phyloP scores from a whole-genome alignment of 1,140 invertebrate species.

The Hylyphantes graminicola region DNA sequence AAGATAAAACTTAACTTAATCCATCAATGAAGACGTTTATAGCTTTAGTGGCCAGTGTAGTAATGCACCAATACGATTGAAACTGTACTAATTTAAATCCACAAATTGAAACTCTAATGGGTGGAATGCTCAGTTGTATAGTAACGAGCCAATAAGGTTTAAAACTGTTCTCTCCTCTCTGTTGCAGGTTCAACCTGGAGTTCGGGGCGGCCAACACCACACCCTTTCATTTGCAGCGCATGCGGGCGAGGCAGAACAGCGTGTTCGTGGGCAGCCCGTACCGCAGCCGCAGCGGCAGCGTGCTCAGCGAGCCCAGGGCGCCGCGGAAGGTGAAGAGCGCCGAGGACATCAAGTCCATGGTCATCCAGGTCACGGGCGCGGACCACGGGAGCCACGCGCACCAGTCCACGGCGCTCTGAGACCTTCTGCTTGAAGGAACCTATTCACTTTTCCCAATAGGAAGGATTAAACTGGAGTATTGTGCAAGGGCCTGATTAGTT shows the following conservation, averaged over 20 bases:
- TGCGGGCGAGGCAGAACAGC: constrained; percentile 75
- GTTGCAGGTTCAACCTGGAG: constrained; percentile 19
- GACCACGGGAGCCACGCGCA: too few relatives aligned
- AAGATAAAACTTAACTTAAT: too few relatives aligned
- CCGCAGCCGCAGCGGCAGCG: constrained; percentile 53
- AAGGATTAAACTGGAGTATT: background rate
- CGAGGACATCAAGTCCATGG: constrained; percentile 81
- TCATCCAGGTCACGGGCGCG: constrained; percentile 65
- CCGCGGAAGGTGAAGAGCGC: constrained; percentile 83
- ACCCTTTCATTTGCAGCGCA: constrained; percentile 18
- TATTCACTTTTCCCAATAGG: background rate
- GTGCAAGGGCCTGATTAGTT: background rate
- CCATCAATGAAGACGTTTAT: too few relatives aligned
- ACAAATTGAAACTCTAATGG: too few relatives aligned
- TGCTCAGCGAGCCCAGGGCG: constrained; percentile 57
- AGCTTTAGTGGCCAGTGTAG: too few relatives aligned
- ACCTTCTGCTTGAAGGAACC: background rate
- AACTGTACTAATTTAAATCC: too few relatives aligned
- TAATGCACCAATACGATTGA: too few relatives aligned
- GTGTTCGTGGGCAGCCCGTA: constrained; percentile 81
- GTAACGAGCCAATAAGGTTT: background rate
- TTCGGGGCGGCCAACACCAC: constrained; percentile 18
- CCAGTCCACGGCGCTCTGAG: constrained; percentile 43
- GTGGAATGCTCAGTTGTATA: too few relatives aligned
- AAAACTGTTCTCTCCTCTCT: too few relatives aligned